These are phyloP conservation scores for Temnothorax rugatulus DNA, from an alignment of 2,888 invertebrate species.

Conservation along the genomic window DNA sequence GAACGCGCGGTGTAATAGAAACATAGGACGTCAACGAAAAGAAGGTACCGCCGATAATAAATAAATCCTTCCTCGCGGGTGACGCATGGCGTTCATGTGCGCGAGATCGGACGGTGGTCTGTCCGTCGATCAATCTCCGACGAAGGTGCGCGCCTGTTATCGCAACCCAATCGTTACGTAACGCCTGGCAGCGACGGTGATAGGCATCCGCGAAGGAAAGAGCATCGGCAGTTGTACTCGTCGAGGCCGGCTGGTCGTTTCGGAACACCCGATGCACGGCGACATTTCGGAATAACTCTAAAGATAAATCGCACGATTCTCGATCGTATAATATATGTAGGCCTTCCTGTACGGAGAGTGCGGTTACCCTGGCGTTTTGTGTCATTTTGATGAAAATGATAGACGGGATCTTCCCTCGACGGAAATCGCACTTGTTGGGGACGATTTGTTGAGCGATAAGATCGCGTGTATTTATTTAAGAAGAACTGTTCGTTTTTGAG, in stretches of 20 bases:
- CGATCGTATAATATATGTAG: not conserved
- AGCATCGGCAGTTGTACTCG: not conserved
- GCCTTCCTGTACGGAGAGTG: not conserved
- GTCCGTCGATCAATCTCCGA: constrained; percentile 59
- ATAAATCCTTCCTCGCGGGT: constrained; percentile 19
- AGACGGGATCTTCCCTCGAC: not conserved
- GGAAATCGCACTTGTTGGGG: not conserved
- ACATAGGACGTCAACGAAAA: not conserved
- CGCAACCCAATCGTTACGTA: constrained; percentile 54
- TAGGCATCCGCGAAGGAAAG: not conserved
- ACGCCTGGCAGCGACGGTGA: constrained; percentile 22
- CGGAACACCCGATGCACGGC: not conserved
- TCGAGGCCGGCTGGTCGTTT: not conserved
- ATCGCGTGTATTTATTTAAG: not conserved
- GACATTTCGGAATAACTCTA: not conserved
- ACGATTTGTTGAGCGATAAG: not conserved
- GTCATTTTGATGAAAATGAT: not conserved
- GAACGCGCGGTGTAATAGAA: not conserved
- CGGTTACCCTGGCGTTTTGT: too few relatives aligned
- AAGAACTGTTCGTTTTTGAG: not conserved
- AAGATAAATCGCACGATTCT: not conserved
- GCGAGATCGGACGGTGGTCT: constrained; percentile 42
- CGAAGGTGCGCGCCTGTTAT: constrained; percentile 26
- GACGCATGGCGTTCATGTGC: not conserved
- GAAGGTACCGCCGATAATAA: not conserved